Evolutionary conservation across 2,797 vertebrate genomes (phyloP).

Genomic region (Notoglanidium macrostoma): DNA sequence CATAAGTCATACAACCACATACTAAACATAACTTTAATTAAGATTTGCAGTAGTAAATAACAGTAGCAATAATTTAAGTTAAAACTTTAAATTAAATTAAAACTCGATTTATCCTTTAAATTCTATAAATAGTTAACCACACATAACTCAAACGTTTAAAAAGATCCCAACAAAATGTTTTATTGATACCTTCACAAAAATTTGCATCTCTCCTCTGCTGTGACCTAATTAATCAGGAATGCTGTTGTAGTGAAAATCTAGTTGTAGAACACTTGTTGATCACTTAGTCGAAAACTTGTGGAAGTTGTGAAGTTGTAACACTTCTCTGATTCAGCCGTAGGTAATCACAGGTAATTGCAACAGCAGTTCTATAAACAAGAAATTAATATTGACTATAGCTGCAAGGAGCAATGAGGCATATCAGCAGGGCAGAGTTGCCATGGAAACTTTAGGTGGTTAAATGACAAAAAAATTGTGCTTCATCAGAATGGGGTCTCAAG

Average conservation of each 20-base stretch:
- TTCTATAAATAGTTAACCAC: not conserved
- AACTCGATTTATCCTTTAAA: not conserved
- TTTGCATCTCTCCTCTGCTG: not conserved
- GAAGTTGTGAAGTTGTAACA: too few relatives aligned
- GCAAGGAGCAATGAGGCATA: too few relatives aligned
- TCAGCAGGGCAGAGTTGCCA: too few relatives aligned
- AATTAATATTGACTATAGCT: not conserved
- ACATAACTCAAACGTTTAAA: not conserved
- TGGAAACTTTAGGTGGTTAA: too few relatives aligned
- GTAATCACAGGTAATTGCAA: not conserved
- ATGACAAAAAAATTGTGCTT: too few relatives aligned
- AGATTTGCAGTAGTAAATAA: not conserved
- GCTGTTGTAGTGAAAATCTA: not conserved
- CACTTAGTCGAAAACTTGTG: too few relatives aligned
- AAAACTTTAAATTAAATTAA: not conserved
- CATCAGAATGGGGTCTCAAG: too few relatives aligned
- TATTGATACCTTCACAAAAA: not conserved
- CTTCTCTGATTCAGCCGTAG: not conserved
- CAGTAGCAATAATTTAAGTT: not conserved
- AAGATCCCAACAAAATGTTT: not conserved
- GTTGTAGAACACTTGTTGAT: too few relatives aligned
- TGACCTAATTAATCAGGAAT: not conserved
- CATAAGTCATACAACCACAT: not conserved
- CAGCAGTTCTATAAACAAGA: not conserved
- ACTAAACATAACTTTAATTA: not conserved